These are phyloP conservation scores for Ophioninae sp. DNA, from an alignment of 2,888 invertebrate genomes.

Conservation along the genomic window DNA sequence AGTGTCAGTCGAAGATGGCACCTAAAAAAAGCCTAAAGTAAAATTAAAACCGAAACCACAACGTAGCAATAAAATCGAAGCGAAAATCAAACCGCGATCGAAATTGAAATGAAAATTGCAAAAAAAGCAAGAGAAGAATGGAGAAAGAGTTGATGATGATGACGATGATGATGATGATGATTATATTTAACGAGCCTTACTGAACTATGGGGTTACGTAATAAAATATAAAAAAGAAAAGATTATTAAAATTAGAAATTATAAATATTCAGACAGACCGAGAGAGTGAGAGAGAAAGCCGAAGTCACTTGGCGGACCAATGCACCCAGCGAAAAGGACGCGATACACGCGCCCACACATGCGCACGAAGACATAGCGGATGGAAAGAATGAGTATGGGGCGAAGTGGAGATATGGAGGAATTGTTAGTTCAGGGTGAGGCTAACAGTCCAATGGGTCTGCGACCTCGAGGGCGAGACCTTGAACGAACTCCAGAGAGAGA, in stretches of 20 bases:
- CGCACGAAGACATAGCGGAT: slow-evolving; percentile 27
- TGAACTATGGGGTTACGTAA: slow-evolving; percentile 22
- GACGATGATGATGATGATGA: too few species aligned
- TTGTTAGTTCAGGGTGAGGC: slow-evolving; percentile 54
- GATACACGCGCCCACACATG: slow-evolving; percentile 30
- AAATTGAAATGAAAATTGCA: too few species aligned
- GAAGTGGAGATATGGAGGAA: slow-evolving; percentile 45
- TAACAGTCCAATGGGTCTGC: slow-evolving; percentile 67
- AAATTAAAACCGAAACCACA: too few species aligned
- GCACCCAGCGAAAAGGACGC: not conserved
- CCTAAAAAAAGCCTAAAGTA: too few species aligned
- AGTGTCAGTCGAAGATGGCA: too few species aligned
- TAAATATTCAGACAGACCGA: not conserved
- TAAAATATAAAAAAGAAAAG: slow-evolving; percentile 46
- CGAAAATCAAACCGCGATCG: too few species aligned
- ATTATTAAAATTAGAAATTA: too few species aligned
- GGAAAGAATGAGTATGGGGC: slow-evolving; percentile 50
- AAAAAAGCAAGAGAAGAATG: too few species aligned
- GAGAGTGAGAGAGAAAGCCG: slow-evolving; percentile 35
- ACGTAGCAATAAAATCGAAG: too few species aligned
- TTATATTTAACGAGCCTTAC: too few species aligned
- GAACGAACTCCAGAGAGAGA: slow-evolving; percentile 66
- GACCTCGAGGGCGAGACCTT: slow-evolving; percentile 74
- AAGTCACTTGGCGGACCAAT: slow-evolving; percentile 27
- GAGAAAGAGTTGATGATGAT: too few species aligned